Evolutionary conservation across 2,113 vertebrate genomes (phyloP).

Genomic region (Scophthalmus maximus): DNA sequence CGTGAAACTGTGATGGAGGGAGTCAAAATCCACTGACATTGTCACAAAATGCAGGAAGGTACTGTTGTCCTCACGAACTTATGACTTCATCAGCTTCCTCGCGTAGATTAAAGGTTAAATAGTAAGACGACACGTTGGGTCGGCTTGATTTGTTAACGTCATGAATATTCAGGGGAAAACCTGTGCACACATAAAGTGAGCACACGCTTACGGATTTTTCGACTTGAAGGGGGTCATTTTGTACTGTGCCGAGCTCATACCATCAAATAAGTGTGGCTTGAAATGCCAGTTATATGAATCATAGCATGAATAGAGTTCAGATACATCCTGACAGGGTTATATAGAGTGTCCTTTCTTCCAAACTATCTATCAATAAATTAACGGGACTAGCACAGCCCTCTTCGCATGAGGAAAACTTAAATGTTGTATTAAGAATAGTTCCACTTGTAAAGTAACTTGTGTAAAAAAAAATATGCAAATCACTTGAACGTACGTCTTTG

Average conservation of each 20-base stretch:
- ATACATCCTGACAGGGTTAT: not conserved
- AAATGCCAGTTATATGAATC: conserved; percentile 9
- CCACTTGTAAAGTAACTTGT: too few species aligned
- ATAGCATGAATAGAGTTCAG: not conserved
- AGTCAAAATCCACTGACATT: conserved; percentile 45
- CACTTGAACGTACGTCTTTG: too few species aligned
- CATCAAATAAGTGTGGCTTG: not conserved
- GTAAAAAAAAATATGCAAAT: too few species aligned
- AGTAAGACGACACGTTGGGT: conserved; percentile 44
- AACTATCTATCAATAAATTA: not conserved
- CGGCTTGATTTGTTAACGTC: conserved; percentile 30
- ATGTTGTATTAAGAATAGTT: too few species aligned
- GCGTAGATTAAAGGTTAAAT: conserved; percentile 68
- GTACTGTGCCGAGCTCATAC: not conserved
- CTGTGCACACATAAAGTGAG: conserved; percentile 25
- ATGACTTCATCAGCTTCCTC: conserved; percentile 47
- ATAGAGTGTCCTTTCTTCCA: not conserved
- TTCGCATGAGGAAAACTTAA: too few species aligned
- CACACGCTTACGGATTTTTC: conserved; percentile 8
- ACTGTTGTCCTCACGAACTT: conserved; percentile 29
- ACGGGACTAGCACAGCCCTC: too few species aligned
- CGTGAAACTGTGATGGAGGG: conserved; percentile 33
- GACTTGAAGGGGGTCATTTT: conserved; percentile 12
- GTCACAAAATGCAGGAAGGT: conserved; percentile 62
- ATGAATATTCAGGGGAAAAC: conserved; percentile 60